phyloP scores from a whole-genome alignment of 2,888 invertebrate species.

The Hemithea aestivaria region DNA sequence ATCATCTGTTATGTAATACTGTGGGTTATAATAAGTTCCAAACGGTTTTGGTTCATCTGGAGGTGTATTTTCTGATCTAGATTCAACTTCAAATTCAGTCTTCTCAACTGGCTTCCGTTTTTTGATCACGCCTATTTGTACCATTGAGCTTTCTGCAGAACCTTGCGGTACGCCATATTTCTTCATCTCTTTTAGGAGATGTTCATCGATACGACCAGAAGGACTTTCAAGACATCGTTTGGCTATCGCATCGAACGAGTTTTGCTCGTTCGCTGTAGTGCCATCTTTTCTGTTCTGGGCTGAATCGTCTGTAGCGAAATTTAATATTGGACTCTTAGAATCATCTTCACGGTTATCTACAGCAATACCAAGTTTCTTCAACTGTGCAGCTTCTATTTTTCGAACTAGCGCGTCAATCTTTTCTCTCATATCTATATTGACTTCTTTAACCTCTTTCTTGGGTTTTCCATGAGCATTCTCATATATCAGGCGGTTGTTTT shows the following conservation, averaged over 20 bases:
- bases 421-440: constrained; percentile 1
- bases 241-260: constrained; percentile 34
- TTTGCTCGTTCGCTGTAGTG: constrained; percentile 3
- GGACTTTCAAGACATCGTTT: constrained; percentile 36
- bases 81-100: constrained; percentile 26
- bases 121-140: constrained; percentile 25
- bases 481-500: constrained; percentile 1
- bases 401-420: constrained; percentile 9
- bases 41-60: no score
- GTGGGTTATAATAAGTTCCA: no score
- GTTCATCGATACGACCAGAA: constrained; percentile 34
- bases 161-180: constrained; percentile 28
- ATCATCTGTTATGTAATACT: no score
- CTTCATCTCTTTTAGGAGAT: constrained; percentile 39
- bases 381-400: constrained; percentile 11
- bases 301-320: constrained; percentile 11
- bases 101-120: constrained; percentile 26
- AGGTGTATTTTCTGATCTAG: constrained; percentile 6
- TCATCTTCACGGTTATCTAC: background rate
- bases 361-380: background rate
- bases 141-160: constrained; percentile 21
- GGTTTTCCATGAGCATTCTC: background rate
- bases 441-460: background rate
- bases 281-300: constrained; percentile 7
- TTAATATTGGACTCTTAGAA: constrained; percentile 4